A percentile compares a stretch with the other conserved stretches of the same genome.
phyloP scores from a whole-genome alignment of 2,888 invertebrate species.

The Cryptophagus acutangulus region DNA sequence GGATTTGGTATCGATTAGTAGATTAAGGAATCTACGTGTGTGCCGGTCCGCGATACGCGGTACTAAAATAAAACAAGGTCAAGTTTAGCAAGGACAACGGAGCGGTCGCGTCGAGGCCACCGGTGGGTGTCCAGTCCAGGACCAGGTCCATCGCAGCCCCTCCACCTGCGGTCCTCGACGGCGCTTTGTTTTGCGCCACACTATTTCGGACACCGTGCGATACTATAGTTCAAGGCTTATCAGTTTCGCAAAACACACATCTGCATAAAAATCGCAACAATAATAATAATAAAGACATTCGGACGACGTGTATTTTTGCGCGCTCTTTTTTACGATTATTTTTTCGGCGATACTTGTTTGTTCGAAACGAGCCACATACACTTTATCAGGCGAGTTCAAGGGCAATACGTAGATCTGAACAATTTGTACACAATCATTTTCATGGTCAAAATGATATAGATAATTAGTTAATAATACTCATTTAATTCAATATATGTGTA shows the following conservation, averaged over 20 bases:
- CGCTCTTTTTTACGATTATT: too few relatives aligned
- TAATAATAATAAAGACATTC: too few relatives aligned
- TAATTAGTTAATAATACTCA: conserved; percentile 42
- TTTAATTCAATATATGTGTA: conserved; percentile 39
- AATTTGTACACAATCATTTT: conserved; percentile 36
- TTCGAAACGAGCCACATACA: too few relatives aligned
- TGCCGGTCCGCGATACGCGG: conserved; percentile 14
- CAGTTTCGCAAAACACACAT: too few relatives aligned
- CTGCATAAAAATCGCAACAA: too few relatives aligned
- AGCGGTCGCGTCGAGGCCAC: conserved; percentile 37
- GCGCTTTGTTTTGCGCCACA: background rate
- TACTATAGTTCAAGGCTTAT: conserved; percentile 2
- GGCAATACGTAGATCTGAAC: conserved; percentile 27
- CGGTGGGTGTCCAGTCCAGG: conserved; percentile 21
- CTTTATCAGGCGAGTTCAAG: conserved; percentile 35
- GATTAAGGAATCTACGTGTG: background rate
- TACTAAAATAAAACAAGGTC: conserved; percentile 50
- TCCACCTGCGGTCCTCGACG: conserved; percentile 3
- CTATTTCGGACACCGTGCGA: background rate
- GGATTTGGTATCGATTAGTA: too few relatives aligned
- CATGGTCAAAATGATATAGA: conserved; percentile 45
- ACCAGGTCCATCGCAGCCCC: conserved; percentile 13
- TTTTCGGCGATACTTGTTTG: too few relatives aligned
- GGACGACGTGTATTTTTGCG: too few relatives aligned
- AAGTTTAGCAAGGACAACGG: conserved; percentile 46